phyloP scores from a whole-genome alignment of 1,140 invertebrate genomes.

The Atta texana region DNA sequence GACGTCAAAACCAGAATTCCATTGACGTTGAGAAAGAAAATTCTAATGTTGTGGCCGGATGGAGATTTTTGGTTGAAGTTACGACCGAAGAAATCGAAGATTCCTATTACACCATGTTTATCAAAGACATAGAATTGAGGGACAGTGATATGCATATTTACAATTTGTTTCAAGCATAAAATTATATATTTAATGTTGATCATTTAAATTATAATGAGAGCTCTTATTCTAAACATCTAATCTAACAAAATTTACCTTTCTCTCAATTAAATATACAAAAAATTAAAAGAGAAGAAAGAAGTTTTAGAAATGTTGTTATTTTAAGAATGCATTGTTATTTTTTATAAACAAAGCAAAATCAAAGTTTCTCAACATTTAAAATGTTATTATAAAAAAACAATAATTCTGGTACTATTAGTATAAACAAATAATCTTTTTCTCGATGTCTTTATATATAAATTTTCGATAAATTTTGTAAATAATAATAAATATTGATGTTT shows the following conservation, averaged over 20 bases:
- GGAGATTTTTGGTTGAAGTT: conserved; percentile 66
- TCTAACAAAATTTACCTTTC: background rate
- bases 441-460: no score
- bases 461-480: background rate
- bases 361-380: no score
- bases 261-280: background rate
- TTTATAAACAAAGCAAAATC: no score
- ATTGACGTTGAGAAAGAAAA: conserved; percentile 3
- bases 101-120: background rate
- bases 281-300: no score
- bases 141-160: background rate
- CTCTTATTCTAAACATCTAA: background rate
- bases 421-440: no score
- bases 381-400: no score
- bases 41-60: background rate
- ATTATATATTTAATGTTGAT: background rate
- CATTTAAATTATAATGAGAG: background rate
- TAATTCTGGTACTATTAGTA: no score
- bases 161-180: background rate
- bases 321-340: no score
- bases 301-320: background rate
- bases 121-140: background rate
- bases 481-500: background rate
- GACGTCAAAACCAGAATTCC: conserved; percentile 74
- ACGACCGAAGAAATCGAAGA: background rate